Evolutionary conservation across 1,140 invertebrate species (phyloP).

Genomic region (Acromyrmex charruanus): DNA sequence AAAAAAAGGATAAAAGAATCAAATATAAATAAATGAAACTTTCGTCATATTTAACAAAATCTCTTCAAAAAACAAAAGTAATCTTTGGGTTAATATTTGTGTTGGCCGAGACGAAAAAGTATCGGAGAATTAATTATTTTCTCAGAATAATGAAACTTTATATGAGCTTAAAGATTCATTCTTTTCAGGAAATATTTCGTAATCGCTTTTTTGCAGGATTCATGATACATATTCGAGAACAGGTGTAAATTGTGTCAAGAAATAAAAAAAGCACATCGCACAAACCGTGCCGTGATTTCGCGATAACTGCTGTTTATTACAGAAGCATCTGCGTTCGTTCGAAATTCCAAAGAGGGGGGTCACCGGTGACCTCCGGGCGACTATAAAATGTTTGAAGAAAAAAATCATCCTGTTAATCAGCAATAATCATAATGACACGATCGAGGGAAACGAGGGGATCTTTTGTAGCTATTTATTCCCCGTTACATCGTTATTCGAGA

Average conservation of each 20-base stretch:
- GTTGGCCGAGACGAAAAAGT: background rate
- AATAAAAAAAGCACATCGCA: slow-evolving; percentile 39
- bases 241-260: slow-evolving; percentile 50
- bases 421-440: slow-evolving; percentile 41
- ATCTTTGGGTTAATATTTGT: background rate
- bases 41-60: background rate
- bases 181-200: slow-evolving; percentile 3
- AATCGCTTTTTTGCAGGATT: background rate
- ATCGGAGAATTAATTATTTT: slow-evolving; percentile 22
- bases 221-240: slow-evolving; percentile 19
- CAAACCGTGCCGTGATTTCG: slow-evolving; percentile 10
- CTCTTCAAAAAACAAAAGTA: background rate
- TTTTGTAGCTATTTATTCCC: slow-evolving; percentile 40
- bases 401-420: slow-evolving; percentile 7
- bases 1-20: background rate
- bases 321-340: background rate
- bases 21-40: too few species aligned
- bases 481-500: slow-evolving; percentile 45
- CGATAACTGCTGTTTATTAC: slow-evolving; percentile 52
- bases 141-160: slow-evolving; percentile 18
- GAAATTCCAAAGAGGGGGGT: slow-evolving; percentile 12
- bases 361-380: slow-evolving; percentile 8
- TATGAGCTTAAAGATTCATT: slow-evolving; percentile 36
- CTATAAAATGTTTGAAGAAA: slow-evolving; percentile 11
- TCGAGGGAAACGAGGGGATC: background rate